Evolutionary conservation across 2,797 vertebrate species (phyloP).

Genomic region (Apogon hyalosoma): DNA sequence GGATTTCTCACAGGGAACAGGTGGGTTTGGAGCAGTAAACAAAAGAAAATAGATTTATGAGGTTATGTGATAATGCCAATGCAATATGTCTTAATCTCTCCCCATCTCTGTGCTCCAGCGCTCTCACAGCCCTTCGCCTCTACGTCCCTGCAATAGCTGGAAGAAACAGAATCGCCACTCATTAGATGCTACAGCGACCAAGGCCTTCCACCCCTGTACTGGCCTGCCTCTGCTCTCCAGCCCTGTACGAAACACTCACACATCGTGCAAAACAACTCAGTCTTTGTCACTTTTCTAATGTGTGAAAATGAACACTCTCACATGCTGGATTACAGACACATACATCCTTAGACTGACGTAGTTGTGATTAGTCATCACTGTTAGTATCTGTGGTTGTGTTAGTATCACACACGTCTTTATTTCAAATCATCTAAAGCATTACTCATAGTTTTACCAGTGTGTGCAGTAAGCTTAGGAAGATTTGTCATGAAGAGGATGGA

Average conservation of each 20-base stretch:
- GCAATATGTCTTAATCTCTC: conserved; percentile 27
- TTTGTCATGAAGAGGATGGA: conserved; percentile 37
- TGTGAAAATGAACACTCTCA: conserved; percentile 35
- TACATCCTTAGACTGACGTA: conserved; percentile 32
- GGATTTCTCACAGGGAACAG: neutral
- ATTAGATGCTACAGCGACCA: conserved; percentile 91
- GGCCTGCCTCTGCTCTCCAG: conserved; percentile 98
- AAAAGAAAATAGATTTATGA: neutral
- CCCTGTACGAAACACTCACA: conserved; percentile 86
- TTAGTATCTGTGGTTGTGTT: conserved; percentile 36
- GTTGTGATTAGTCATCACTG: conserved; percentile 10
- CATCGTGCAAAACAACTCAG: neutral
- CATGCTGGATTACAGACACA: conserved; percentile 19
- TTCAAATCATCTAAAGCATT: conserved; percentile 37
- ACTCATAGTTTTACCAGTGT: conserved; percentile 34
- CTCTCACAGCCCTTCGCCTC: conserved; percentile 78
- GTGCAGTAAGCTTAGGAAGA: conserved; percentile 12
- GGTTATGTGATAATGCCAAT: conserved; percentile 2
- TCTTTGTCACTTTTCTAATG: neutral
- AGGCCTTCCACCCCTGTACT: conserved; percentile 97
- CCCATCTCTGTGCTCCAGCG: conserved; percentile 77
- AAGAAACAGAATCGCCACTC: conserved; percentile 92
- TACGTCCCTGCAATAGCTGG: conserved; percentile 90
- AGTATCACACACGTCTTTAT: conserved; percentile 32
- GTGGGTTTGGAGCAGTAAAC: neutral